Conservation (phyloP, 2,113 vertebrate species). For the Platichthys stellatus region DNA sequence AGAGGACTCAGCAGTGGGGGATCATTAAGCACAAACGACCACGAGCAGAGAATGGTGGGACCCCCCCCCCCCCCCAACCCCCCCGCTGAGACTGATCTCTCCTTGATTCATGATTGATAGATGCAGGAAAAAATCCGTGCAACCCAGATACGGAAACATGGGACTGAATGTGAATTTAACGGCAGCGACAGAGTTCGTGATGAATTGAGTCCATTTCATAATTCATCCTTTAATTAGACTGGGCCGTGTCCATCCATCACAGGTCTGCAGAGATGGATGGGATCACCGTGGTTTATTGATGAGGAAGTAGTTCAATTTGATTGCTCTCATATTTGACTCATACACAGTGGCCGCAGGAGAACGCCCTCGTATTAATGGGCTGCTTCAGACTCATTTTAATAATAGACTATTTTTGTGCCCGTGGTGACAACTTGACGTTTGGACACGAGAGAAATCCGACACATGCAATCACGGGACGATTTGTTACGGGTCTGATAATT, state of each 20-base stretch:
- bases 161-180: slow-evolving; percentile 61
- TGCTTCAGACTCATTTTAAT: slow-evolving; percentile 37
- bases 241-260: slow-evolving; percentile 72
- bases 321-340: slow-evolving; percentile 76
- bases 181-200: slow-evolving; percentile 43
- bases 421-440: background rate
- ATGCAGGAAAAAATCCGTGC: slow-evolving; percentile 45
- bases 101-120: slow-evolving; percentile 75
- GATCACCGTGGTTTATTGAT: slow-evolving; percentile 74
- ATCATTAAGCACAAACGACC: slow-evolving; percentile 23
- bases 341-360: slow-evolving; percentile 55
- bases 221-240: slow-evolving; percentile 80
- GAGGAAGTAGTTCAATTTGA: slow-evolving; percentile 77
- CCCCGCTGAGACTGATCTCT: slow-evolving; percentile 46
- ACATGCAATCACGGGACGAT: background rate
- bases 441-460: background rate
- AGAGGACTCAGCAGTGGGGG: slow-evolving; percentile 27
- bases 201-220: slow-evolving; percentile 78
- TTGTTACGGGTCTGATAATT: too few relatives aligned
- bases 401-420: slow-evolving; percentile 6
- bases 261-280: slow-evolving; percentile 68
- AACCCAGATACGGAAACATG: slow-evolving; percentile 68
- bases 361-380: slow-evolving; percentile 48
- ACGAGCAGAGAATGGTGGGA: slow-evolving; percentile 38
- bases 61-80: slow-evolving; percentile 33